Conservation (phyloP, 2,888 invertebrate genomes). For the Polyommatus icarus region DNA sequence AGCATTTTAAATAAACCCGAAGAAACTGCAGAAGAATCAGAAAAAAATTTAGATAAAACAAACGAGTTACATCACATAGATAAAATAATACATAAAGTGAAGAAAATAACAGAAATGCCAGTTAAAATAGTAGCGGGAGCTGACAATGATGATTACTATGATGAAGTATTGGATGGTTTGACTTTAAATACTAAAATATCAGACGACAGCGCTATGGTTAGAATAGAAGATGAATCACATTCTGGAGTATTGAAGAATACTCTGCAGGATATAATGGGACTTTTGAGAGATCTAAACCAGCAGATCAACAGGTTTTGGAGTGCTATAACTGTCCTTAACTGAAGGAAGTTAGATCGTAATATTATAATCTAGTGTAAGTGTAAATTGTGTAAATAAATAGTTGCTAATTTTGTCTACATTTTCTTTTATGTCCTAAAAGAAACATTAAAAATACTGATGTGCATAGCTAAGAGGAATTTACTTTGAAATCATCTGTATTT, state of each 20-base stretch:
- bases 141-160: constrained; percentile 42
- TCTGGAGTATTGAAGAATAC: constrained; percentile 57
- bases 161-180: constrained; percentile 46
- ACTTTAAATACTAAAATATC: constrained; percentile 53
- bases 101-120: constrained; percentile 53
- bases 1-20: constrained; percentile 41
- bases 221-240: constrained; percentile 51
- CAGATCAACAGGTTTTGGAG: constrained; percentile 65
- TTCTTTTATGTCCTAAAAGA: background rate
- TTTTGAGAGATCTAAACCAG: constrained; percentile 61
- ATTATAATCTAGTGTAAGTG: constrained; percentile 7
- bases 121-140: constrained; percentile 44
- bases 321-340: constrained; percentile 59
- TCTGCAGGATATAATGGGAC: constrained; percentile 54
- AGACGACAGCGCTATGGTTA: constrained; percentile 51
- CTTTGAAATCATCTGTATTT: too few species aligned
- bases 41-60: constrained; percentile 54
- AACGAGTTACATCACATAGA: constrained; percentile 51
- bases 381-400: constrained; percentile 36
- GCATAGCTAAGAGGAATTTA: background rate
- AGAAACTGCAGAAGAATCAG: constrained; percentile 40
- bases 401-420: background rate
- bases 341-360: constrained; percentile 37
- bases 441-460: background rate
- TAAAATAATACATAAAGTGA: constrained; percentile 56